phyloP scores from a whole-genome alignment of 2,888 invertebrate species.

The Epistrophella euchroma region DNA sequence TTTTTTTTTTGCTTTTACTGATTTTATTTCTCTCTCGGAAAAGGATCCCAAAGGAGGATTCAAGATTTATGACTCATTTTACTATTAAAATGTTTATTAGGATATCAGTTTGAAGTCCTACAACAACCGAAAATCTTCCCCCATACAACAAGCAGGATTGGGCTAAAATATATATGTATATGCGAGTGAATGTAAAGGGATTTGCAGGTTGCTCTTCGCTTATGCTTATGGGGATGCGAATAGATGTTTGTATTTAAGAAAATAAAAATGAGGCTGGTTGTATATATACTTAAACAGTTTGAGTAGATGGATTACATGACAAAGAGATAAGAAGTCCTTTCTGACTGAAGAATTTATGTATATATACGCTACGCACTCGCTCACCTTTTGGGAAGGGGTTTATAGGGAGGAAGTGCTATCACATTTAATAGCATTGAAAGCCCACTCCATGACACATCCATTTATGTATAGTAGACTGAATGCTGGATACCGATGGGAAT shows the following conservation, averaged over 20 bases:
- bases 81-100: conserved; percentile 76
- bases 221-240: conserved; percentile 5
- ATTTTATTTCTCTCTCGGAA: conserved; percentile 64
- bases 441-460: conserved; percentile 44
- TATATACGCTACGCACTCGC: conserved; percentile 43
- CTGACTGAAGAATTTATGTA: conserved; percentile 67
- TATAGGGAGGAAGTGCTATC: conserved; percentile 28
- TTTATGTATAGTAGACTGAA: conserved; percentile 1
- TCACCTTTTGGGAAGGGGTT: conserved; percentile 56
- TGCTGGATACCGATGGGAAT: conserved; percentile 33
- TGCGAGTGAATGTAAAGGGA: conserved; percentile 18
- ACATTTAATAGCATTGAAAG: conserved; percentile 56
- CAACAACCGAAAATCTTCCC: background rate
- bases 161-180: background rate
- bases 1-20: conserved; percentile 18
- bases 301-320: conserved; percentile 67
- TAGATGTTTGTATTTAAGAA: conserved; percentile 31
- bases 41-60: conserved; percentile 70
- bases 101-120: conserved; percentile 60
- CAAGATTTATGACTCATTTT: conserved; percentile 75
- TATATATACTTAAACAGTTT: conserved; percentile 33
- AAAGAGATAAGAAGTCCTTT: conserved; percentile 60
- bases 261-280: conserved; percentile 31
- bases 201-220: conserved; percentile 56
- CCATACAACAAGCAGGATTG: background rate